Evolutionary conservation across 2,888 invertebrate genomes (phyloP), one percentile per base, ranked within the genome.

Genomic region (Oasisia sp.): DNA sequence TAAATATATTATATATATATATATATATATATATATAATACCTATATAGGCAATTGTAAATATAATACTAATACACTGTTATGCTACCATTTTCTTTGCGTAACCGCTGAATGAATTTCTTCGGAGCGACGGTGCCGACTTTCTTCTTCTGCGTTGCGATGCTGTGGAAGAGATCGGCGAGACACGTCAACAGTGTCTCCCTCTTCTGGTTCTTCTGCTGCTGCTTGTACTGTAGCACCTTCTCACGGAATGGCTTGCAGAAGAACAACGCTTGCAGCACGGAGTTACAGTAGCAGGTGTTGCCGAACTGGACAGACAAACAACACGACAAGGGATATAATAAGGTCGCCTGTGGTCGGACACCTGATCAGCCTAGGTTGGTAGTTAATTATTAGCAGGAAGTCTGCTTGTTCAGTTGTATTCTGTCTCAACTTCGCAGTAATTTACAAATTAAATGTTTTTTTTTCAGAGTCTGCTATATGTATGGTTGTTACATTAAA

Each of bases 121-220:
- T 99, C 94, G 99, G 99, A 92, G 99, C 99, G 96, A 99, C 99
- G 44, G 99, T 99, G 93, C 99, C 99, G 93, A 99, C 97, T 97
- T 99, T 99, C 96, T 99, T 99, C 97, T 99, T 99, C 96, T 99
- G 99, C n/a, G 99, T 99, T 89, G 99, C 99, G 96, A 99, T 99
- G 96, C 98, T 99, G 97, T 99, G 98, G 93, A 99, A 99, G 93
- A 99, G 97, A 97, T 99, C 99, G 93, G 99, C 99, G 94, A 99
- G 97, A 97, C 99, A 99, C 95, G 99, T 99, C 95, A 99, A 97
- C 94, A 99, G 97, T 4, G 99, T 99, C 97, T 99, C 99, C 97
- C 99, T 99, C 94, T 96, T 96, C 94, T 95, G 95, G 94, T 96
- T 97, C 93, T 96, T 97, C 94, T 96, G 95, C 91, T 96, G 96